Conservation (phyloP, 2,797 vertebrate genomes). For the Alectoris magna region DNA sequence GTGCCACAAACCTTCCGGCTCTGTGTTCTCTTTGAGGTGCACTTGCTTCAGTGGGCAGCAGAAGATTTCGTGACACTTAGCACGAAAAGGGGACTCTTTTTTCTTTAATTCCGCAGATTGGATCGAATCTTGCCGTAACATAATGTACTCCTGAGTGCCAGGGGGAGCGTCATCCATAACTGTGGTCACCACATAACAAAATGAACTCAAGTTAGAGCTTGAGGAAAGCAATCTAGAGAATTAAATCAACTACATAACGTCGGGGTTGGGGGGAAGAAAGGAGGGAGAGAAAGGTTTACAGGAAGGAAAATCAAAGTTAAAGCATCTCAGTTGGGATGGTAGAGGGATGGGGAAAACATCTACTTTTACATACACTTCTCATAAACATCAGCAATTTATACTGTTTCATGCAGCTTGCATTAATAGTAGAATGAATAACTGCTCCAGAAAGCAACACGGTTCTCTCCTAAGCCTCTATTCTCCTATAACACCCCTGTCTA, state of each 20-base stretch:
- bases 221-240: conserved; percentile 72
- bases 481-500: neutral
- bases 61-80: conserved; percentile 99
- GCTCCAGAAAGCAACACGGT: neutral
- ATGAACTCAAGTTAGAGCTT: conserved; percentile 96
- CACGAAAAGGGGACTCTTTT: conserved; percentile 99
- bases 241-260: conserved; percentile 72
- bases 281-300: neutral
- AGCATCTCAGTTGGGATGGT: neutral
- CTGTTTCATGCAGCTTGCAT: conserved; percentile 45
- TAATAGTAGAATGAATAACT: neutral
- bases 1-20: conserved; percentile 98
- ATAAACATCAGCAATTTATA: neutral
- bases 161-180: conserved; percentile 99
- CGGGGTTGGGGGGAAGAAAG: conserved; percentile 18
- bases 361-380: conserved; percentile 29
- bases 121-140: conserved; percentile 99
- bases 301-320: conserved; percentile 29
- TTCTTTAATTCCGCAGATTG: conserved; percentile 99
- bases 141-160: conserved; percentile 99
- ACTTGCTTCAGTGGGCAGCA: conserved; percentile 99
- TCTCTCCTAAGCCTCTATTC: neutral
- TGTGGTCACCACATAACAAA: conserved; percentile 97
- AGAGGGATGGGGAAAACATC: neutral
- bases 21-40: conserved; percentile 96